phyloP scores from a whole-genome alignment of 2,113 vertebrate genomes.

The Rallus limicola region DNA sequence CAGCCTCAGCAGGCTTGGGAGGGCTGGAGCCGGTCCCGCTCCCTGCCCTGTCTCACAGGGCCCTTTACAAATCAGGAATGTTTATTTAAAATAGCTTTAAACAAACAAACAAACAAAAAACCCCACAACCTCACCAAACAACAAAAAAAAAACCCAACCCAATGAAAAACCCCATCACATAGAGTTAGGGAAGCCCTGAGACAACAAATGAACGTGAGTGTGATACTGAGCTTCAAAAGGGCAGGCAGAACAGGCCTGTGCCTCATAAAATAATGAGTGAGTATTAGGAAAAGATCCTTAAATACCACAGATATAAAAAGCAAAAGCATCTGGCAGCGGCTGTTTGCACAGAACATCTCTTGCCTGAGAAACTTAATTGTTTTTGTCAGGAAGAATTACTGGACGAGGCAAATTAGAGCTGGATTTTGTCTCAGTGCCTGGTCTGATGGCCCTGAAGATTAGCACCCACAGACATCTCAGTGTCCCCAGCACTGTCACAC shows the following conservation, averaged over 20 bases:
- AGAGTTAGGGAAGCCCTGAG: slow-evolving; percentile 46
- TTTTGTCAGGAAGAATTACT: slow-evolving; percentile 56
- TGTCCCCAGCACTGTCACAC: background rate
- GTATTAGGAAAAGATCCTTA: slow-evolving; percentile 41
- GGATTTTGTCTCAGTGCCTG: background rate
- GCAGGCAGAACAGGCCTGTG: slow-evolving; percentile 2
- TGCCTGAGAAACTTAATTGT: slow-evolving; percentile 63
- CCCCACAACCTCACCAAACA: background rate
- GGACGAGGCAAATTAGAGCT: slow-evolving; percentile 52
- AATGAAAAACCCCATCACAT: background rate
- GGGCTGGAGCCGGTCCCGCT: background rate
- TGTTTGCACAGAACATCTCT: slow-evolving; percentile 22
- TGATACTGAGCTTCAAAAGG: slow-evolving; percentile 14
- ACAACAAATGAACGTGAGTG: slow-evolving; percentile 17
- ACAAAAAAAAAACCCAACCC: background rate
- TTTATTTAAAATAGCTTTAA: background rate
- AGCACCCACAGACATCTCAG: slow-evolving; percentile 10
- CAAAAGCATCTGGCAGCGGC: slow-evolving; percentile 27
- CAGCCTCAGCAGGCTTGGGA: background rate
- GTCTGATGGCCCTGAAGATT: slow-evolving; percentile 33
- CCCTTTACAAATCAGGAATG: slow-evolving; percentile 7
- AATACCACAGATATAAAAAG: slow-evolving; percentile 58
- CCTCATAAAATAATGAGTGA: slow-evolving; percentile 48
- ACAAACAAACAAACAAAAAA: background rate
- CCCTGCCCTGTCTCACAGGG: slow-evolving; percentile 23